These are phyloP conservation scores for Luidia sarsii DNA, from an alignment of 53 echinoderm and acorn worm genomes.

Conservation along the genomic window DNA sequence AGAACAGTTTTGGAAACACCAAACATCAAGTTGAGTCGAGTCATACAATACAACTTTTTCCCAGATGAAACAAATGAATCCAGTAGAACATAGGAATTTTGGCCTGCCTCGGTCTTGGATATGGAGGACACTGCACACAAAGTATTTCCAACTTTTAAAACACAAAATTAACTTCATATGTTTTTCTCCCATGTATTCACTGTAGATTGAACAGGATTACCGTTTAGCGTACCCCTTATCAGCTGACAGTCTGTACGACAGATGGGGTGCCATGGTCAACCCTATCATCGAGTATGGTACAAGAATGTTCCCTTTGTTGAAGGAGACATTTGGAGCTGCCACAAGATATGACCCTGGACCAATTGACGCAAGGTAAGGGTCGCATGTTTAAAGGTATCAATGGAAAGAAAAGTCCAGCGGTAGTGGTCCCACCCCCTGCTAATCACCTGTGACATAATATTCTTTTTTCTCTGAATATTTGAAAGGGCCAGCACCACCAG, in stretches of 20 bases:
- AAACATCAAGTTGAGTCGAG: too few species aligned
- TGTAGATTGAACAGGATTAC: conserved; percentile 35
- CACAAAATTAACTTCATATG: background rate
- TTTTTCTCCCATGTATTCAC: background rate
- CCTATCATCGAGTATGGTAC: conserved; percentile 48
- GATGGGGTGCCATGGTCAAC: conserved; percentile 26
- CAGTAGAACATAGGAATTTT: too few species aligned
- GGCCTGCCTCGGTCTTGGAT: too few species aligned
- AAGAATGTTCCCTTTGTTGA: conserved; percentile 46
- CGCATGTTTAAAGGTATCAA: background rate
- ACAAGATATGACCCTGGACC: background rate
- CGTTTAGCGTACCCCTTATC: background rate
- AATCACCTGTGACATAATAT: too few species aligned
- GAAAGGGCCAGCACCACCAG: too few species aligned
- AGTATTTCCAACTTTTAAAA: too few species aligned
- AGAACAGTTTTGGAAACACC: background rate
- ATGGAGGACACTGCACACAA: too few species aligned
- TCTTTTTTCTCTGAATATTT: too few species aligned
- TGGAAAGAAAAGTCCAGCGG: background rate
- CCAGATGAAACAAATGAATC: too few species aligned
- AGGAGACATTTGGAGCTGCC: conserved; percentile 34
- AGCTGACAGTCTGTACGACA: conserved; percentile 7
- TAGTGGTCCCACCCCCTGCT: too few species aligned
- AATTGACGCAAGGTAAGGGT: conserved; percentile 17
- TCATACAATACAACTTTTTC: too few species aligned